A percentile compares a stretch with the other conserved stretches of the same genome.
phyloP scores from a whole-genome alignment of 2,113 vertebrate genomes.

The Trogon melanurus region DNA sequence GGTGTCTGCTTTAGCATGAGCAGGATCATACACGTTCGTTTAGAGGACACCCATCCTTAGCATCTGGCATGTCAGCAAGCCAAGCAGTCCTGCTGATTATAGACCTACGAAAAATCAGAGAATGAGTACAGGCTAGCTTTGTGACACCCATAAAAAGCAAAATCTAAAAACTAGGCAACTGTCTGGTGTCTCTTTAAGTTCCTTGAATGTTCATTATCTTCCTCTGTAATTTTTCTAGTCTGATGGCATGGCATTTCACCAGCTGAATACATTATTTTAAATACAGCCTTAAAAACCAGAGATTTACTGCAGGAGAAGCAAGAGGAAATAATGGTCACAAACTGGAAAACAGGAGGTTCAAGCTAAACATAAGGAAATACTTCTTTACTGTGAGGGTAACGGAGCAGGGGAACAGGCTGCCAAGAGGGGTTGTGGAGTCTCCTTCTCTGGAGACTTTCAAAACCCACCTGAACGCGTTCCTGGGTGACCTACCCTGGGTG shows the following conservation, averaged over 20 bases:
- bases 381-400: too few species aligned
- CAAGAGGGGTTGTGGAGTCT: too few species aligned
- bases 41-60: not conserved
- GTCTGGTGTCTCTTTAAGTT: not conserved
- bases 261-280: not conserved
- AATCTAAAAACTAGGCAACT: not conserved
- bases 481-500: too few species aligned
- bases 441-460: too few species aligned
- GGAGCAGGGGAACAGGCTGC: too few species aligned
- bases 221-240: not conserved
- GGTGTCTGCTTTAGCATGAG: not conserved
- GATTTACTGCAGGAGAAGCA: not conserved
- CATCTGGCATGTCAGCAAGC: not conserved
- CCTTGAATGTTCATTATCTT: not conserved
- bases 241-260: not conserved
- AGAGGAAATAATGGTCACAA: not conserved
- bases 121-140: not conserved
- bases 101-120: not conserved
- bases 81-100: not conserved
- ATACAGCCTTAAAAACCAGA: not conserved
- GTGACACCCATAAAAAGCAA: not conserved
- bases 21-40: not conserved
- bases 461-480: too few species aligned
- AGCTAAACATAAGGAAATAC: too few species aligned
- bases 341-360: too few species aligned